Evolutionary conservation across 2,113 vertebrate species (phyloP).

Genomic region (Acanthisitta chloris): DNA sequence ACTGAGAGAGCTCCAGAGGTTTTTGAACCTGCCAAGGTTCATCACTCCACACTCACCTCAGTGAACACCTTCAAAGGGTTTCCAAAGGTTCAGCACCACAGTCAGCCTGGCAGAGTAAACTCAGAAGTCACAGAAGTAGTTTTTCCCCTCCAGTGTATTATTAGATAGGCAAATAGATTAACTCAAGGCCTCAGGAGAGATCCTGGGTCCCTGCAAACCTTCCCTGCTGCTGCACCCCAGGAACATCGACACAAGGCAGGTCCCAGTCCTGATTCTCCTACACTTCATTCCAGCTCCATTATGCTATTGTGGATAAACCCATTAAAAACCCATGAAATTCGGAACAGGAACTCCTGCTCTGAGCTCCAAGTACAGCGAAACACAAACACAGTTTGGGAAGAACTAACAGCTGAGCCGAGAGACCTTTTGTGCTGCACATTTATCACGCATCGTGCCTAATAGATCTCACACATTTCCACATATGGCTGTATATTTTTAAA

Average conservation of each 20-base stretch:
- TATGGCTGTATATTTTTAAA: neutral
- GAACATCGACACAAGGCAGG: neutral
- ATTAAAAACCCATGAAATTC: neutral
- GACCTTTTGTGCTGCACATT: neutral
- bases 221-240: neutral
- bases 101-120: neutral
- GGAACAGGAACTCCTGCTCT: neutral
- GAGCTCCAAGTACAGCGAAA: neutral
- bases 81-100: neutral
- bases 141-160: accelerated
- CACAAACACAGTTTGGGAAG: neutral
- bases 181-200: too few relatives aligned
- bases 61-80: neutral
- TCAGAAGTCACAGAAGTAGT: neutral
- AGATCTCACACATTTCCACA: neutral
- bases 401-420: neutral
- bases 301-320: neutral
- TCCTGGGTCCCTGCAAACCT: neutral
- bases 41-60: too few relatives aligned
- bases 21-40: neutral
- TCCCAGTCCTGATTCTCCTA: accelerated
- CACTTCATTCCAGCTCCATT: neutral
- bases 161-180: neutral
- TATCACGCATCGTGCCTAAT: neutral
- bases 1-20: neutral